Percentiles rank a stretch among this genome's conserved stretches.
phyloP scores from a whole-genome alignment of 1,140 invertebrate species.

The Zelostemma sp. region DNA sequence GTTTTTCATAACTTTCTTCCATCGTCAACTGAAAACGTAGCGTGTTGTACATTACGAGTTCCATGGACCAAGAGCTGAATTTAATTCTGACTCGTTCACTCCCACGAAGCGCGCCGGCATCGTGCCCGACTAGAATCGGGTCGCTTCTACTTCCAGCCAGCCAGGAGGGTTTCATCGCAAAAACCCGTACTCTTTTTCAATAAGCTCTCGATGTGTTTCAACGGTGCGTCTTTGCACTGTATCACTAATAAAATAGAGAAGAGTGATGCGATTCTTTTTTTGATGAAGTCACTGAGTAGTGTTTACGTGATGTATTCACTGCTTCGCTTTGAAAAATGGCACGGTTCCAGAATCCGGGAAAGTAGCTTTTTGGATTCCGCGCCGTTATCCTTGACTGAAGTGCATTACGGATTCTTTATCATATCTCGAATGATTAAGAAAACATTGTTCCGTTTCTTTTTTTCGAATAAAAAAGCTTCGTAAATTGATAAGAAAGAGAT shows the following conservation, averaged over 20 bases:
- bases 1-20: conserved; percentile 46
- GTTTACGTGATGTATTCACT: conserved; percentile 23
- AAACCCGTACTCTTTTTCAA: conserved; percentile 42
- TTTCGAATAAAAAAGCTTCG: background rate
- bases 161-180: conserved; percentile 11
- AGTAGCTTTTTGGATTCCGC: conserved; percentile 22
- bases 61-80: conserved; percentile 37
- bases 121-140: conserved; percentile 25
- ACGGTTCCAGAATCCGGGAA: conserved; percentile 29
- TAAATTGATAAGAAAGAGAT: background rate
- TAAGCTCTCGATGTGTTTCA: conserved; percentile 35
- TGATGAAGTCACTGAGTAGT: conserved; percentile 27
- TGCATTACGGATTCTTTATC: conserved; percentile 16
- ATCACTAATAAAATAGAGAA: conserved; percentile 33
- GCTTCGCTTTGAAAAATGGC: conserved; percentile 25
- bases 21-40: conserved; percentile 28
- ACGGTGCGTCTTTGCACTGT: conserved; percentile 33
- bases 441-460: background rate
- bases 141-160: conserved; percentile 18
- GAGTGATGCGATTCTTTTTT: conserved; percentile 22
- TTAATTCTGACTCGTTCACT: conserved; percentile 31
- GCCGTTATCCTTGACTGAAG: conserved; percentile 6
- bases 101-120: conserved; percentile 16
- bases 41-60: conserved; percentile 39
- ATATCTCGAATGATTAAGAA: conserved; percentile 5